A percentile compares a stretch with the other conserved stretches of the same genome.
phyloP scores from a whole-genome alignment of 2,113 vertebrate genomes.

The Podiceps cristatus region DNA sequence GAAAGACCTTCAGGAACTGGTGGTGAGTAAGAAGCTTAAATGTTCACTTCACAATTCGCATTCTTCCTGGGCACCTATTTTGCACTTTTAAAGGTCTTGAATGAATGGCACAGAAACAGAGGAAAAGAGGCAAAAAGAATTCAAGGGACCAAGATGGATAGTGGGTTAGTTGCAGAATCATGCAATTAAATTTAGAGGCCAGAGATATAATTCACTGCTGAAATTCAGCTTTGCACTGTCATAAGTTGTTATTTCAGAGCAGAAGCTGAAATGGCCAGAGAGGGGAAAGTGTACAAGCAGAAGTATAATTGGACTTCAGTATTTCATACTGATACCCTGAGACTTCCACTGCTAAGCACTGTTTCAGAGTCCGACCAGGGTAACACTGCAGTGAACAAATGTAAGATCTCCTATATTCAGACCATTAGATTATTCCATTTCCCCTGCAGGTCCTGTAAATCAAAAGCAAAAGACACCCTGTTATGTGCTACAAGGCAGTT shows the following conservation, averaged over 20 bases:
- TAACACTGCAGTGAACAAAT: neutral
- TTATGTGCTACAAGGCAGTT: constrained; percentile 31
- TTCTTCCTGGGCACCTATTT: neutral
- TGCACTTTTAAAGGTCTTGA: neutral
- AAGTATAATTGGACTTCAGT: constrained; percentile 52
- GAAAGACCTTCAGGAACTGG: neutral
- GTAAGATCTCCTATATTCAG: constrained; percentile 10
- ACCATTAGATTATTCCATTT: constrained; percentile 15
- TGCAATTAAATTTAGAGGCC: constrained; percentile 51
- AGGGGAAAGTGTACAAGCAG: constrained; percentile 36
- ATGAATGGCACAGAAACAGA: neutral
- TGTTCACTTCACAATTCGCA: neutral
- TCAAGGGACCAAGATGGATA: neutral
- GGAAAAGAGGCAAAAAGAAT: neutral
- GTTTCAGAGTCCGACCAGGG: neutral
- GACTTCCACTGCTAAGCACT: constrained; percentile 23
- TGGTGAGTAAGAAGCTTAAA: neutral
- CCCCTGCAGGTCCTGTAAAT: constrained; percentile 7
- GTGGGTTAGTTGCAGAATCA: neutral
- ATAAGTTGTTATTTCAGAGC: constrained; percentile 45
- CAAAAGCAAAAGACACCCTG: constrained; percentile 36
- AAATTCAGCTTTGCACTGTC: constrained; percentile 9
- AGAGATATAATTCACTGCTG: constrained; percentile 48
- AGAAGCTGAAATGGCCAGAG: constrained; percentile 39
- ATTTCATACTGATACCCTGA: constrained; percentile 51